Base-by-base conservation (phyloP, 2,113 vertebrate genomes). In the Pontoporia blainvillei region DNA sequence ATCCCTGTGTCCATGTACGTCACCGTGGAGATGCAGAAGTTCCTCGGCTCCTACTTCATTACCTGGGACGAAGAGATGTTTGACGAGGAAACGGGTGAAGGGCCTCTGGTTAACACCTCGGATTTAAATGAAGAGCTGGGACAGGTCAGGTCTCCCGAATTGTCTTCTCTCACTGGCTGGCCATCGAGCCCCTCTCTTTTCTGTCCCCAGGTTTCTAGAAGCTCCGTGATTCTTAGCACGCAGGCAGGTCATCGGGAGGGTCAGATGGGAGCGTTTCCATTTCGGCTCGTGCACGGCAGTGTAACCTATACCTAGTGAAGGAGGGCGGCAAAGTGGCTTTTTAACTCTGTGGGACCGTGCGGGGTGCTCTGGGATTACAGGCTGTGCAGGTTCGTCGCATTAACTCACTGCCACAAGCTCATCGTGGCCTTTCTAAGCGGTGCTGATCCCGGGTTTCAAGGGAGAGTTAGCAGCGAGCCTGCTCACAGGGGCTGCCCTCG, bases 11-110 rank as follows among this genome's bases (percentile, higher is more conserved):
- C 99, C 91, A 99, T 99, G 99, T 99, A 99, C 9, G 99, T 99
- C 95, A 99, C 99, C 0, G 99, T 99, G 97, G 99, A 99, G 99
- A 99, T 99, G 99, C 99, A 99, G 98, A 99, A 99, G 98, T 99
- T 99, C 97, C 98, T 99, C 41, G 99, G 99, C 94, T 99, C 99
- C 36, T 99, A 99, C 93, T 99, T 99, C 97, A 99, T 99, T 96
- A 99, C 99, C 21, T 99, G 99, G 99, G 99, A 99, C n/a, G 99
- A 99, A 18, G 99, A 99, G 90, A 99, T 99, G 99, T 99, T 99
- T 71, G 99, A 99, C 31, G 99, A 99, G 94, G 99, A 99, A 82
- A 98, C 98, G 5, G 99, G 99, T 4, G 99, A 99, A 98, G 98
- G 99, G 52, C 99, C 99, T 0, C 98, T 99, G 88, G 99, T 99